These are phyloP conservation scores for Apotomis turbidana DNA, from an alignment of 2,888 invertebrate species.

Conservation along the genomic window DNA sequence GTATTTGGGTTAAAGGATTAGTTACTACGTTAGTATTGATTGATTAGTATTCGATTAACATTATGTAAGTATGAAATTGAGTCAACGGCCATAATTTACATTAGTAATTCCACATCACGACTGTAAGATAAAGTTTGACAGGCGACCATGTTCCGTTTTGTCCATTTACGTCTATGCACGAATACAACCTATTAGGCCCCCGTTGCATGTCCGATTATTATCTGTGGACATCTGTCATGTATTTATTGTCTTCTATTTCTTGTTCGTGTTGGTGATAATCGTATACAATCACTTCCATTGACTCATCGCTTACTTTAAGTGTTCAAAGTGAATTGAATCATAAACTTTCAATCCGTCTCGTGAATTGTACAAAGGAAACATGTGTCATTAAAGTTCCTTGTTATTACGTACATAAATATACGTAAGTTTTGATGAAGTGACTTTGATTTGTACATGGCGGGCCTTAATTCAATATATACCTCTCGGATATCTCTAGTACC, in stretches of 20 bases:
- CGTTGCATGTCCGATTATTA: conserved; percentile 16
- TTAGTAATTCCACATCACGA: conserved; percentile 11
- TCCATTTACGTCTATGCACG: conserved; percentile 29
- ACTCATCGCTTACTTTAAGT: not conserved
- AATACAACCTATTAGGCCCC: conserved; percentile 10
- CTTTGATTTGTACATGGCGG: no score
- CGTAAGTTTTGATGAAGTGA: no score
- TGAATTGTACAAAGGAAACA: not conserved
- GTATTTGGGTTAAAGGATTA: no score
- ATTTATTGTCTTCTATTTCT: conserved; percentile 28
- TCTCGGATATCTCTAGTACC: no score
- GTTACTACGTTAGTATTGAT: no score
- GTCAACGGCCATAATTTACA: not conserved
- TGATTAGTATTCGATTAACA: no score
- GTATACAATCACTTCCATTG: conserved; percentile 7
- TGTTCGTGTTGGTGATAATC: not conserved
- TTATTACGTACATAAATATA: no score
- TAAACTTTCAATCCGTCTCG: not conserved
- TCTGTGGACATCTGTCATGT: conserved; percentile 20
- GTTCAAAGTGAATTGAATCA: not conserved
- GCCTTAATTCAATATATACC: no score
- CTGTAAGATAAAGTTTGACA: conserved; percentile 20
- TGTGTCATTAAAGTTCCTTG: no score
- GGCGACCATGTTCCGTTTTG: conserved; percentile 12
- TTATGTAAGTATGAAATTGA: not conserved